These are phyloP conservation scores for Trachops cirrhosus DNA, from an alignment of 2,797 vertebrate genomes.

Conservation along the genomic window DNA sequence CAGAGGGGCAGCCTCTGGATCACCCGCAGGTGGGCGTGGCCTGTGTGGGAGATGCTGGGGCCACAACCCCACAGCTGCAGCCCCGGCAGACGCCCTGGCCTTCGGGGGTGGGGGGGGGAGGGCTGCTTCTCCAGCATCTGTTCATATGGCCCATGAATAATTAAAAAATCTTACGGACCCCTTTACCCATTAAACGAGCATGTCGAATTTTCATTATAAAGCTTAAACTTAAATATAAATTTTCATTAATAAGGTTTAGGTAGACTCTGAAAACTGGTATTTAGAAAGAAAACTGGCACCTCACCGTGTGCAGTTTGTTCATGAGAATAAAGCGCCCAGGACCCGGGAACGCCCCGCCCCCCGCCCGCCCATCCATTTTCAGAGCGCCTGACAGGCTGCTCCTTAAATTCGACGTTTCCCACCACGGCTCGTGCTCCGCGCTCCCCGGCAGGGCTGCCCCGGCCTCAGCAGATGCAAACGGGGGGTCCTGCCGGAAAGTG, in stretches of 20 bases:
- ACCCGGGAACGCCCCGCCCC: too few species aligned
- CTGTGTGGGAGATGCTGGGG: accelerated
- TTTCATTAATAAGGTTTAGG: not conserved
- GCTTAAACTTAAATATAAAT: too few species aligned
- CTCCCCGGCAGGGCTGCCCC: not conserved
- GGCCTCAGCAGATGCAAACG: not conserved
- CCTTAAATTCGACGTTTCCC: not conserved
- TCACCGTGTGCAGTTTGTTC: not conserved
- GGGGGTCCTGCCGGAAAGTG: not conserved
- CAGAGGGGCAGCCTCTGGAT: too few species aligned
- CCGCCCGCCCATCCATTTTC: not conserved
- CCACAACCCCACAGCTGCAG: not conserved
- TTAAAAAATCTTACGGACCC: accelerated
- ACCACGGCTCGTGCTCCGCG: not conserved
- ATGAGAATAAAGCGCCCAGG: too few species aligned
- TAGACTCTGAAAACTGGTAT: not conserved
- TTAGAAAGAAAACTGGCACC: not conserved
- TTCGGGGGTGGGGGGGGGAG: too few species aligned
- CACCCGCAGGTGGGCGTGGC: too few species aligned
- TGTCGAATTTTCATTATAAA: not conserved
- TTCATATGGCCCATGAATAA: not conserved
- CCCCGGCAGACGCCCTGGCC: accelerated
- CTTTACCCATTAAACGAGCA: not conserved
- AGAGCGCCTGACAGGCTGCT: accelerated
- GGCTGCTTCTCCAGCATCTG: too few species aligned